Conservation (phyloP, 2,888 invertebrate species). For the Rotaria macrura region DNA sequence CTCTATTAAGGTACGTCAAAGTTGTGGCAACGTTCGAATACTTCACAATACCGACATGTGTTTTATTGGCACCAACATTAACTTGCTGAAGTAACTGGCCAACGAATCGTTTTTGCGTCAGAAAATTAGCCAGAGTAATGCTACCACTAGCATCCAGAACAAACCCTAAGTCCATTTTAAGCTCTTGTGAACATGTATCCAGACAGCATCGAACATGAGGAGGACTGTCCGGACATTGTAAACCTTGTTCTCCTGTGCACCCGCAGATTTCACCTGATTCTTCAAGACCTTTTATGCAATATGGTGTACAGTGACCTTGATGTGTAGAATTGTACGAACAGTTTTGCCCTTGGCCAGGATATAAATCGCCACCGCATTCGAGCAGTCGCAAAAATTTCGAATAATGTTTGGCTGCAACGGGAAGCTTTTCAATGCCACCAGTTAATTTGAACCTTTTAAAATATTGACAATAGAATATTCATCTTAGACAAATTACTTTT, state of each 20-base stretch:
- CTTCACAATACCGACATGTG: not conserved
- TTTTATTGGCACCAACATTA: not conserved
- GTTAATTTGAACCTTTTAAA: not conserved
- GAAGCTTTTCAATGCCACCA: not conserved
- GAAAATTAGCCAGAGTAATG: not conserved
- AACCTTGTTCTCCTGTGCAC: not conserved
- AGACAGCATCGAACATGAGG: not conserved
- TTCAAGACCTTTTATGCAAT: not conserved
- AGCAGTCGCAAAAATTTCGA: not conserved
- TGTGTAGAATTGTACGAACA: not conserved
- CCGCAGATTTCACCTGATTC: not conserved
- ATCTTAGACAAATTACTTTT: not conserved
- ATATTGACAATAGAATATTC: not conserved
- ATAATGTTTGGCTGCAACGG: not conserved
- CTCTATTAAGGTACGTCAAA: not conserved
- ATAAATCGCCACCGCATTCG: not conserved
- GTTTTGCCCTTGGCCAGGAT: not conserved
- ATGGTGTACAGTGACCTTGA: not conserved
- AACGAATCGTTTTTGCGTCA: not conserved
- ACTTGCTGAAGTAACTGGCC: not conserved
- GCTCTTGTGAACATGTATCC: not conserved
- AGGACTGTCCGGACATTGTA: not conserved
- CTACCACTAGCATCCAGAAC: not conserved
- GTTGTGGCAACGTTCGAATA: not conserved
- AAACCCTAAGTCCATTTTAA: not conserved